Conservation (phyloP, 2,888 invertebrate genomes). For the Pheosia tremula region DNA sequence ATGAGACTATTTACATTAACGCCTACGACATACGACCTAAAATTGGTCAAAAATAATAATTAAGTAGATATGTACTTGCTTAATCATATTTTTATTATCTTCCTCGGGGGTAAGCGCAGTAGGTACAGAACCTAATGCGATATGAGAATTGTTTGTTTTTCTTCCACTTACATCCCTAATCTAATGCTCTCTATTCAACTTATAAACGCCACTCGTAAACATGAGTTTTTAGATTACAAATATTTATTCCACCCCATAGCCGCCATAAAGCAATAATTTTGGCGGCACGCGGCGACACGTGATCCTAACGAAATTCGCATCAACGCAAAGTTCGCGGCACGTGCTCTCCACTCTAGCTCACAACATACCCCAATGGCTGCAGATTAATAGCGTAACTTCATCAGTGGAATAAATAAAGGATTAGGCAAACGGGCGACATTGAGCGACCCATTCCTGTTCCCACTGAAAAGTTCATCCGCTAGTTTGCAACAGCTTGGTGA, state of each 20-base stretch:
- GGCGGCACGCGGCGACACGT: slow-evolving; percentile 70
- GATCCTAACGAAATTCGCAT: slow-evolving; percentile 52
- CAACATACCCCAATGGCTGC: slow-evolving; percentile 30
- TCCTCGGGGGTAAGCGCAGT: background rate
- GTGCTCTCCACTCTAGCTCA: slow-evolving; percentile 43
- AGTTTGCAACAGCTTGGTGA: background rate
- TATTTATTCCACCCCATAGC: slow-evolving; percentile 69
- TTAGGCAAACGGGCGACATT: background rate
- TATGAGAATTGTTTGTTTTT: background rate
- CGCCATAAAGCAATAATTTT: slow-evolving; percentile 50
- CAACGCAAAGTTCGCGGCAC: slow-evolving; percentile 42
- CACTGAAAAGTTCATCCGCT: background rate
- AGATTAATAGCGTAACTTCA: slow-evolving; percentile 11
- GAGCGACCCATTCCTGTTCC: background rate
- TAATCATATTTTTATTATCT: background rate
- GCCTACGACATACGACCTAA: too few relatives aligned
- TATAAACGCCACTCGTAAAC: slow-evolving; percentile 53
- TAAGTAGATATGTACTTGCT: too few relatives aligned
- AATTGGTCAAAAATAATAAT: too few relatives aligned
- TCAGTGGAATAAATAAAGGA: slow-evolving; percentile 12
- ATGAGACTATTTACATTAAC: too few relatives aligned
- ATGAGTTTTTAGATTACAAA: slow-evolving; percentile 67
- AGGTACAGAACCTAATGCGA: too few relatives aligned
- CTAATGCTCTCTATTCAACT: slow-evolving; percentile 45
- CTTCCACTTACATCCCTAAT: slow-evolving; percentile 10